A percentile compares a stretch with the other conserved stretches of the same genome.
phyloP scores from a whole-genome alignment of 2,113 vertebrate genomes.

The Prolemur simus region DNA sequence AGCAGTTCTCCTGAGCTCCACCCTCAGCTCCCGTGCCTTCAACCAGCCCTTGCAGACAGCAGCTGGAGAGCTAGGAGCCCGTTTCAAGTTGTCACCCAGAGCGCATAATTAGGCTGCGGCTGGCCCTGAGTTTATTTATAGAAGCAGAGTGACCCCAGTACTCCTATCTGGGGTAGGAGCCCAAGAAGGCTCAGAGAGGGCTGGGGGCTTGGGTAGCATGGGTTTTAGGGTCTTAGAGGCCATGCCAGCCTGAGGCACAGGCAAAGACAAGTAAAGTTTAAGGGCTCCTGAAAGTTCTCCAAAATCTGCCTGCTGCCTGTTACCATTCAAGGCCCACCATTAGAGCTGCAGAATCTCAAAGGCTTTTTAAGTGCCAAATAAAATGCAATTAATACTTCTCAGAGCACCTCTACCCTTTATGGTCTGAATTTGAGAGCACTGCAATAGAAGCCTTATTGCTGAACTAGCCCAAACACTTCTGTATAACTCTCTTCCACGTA shows the following conservation, averaged over 20 bases:
- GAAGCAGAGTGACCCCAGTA: neutral
- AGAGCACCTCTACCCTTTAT: neutral
- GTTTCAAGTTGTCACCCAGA: neutral
- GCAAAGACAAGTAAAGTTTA: neutral
- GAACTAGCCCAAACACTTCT: neutral
- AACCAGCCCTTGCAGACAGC: neutral
- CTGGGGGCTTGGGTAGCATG: neutral
- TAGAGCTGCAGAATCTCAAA: neutral
- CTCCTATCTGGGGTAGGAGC: neutral
- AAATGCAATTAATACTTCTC: neutral
- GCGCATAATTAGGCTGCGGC: neutral
- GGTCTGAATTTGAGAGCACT: neutral
- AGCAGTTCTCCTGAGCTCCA: neutral
- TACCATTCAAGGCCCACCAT: neutral
- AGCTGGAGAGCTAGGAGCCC: neutral
- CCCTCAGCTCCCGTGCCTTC: neutral
- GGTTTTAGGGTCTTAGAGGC: neutral
- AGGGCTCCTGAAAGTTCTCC: neutral
- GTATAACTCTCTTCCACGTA: neutral
- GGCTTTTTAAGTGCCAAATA: neutral
- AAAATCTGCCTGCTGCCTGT: neutral
- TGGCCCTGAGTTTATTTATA: neutral
- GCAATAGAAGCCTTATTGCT: neutral
- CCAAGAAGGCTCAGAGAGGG: neutral
- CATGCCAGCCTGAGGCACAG: neutral